A percentile compares a stretch with the other conserved stretches of the same genome.
Evolutionary conservation across 2,797 vertebrate genomes (phyloP).

Genomic region (Helarctos malayanus): DNA sequence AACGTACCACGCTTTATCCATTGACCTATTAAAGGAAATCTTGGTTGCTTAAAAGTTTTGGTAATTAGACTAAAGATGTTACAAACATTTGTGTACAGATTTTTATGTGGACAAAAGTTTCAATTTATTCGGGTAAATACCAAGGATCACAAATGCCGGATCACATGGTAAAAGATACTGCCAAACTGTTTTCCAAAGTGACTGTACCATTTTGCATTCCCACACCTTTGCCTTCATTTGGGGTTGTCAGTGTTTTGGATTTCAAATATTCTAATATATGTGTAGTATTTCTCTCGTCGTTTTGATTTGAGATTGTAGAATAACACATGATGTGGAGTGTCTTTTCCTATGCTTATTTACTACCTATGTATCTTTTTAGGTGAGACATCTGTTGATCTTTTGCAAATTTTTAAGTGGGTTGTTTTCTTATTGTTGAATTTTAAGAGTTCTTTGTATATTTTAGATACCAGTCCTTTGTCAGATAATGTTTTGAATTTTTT

Average conservation of each 20-base stretch:
- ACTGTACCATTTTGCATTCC: background rate
- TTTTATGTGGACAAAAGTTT: slow-evolving; percentile 40
- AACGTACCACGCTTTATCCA: background rate
- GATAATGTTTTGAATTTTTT: slow-evolving; percentile 26
- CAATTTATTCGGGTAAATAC: slow-evolving; percentile 12
- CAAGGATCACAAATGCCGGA: background rate
- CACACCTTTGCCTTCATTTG: background rate
- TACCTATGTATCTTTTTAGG: background rate
- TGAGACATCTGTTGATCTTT: background rate
- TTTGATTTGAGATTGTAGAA: background rate
- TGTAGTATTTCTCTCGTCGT: background rate
- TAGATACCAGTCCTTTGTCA: background rate
- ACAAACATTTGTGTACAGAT: background rate
- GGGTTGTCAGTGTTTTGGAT: background rate
- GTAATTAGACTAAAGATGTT: slow-evolving; percentile 13
- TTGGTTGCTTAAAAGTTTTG: slow-evolving; percentile 24
- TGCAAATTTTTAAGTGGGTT: background rate
- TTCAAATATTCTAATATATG: background rate
- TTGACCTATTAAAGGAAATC: background rate
- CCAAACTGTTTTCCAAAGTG: slow-evolving; percentile 3
- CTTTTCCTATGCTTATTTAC: slow-evolving; percentile 28
- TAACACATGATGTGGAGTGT: background rate
- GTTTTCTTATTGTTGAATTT: slow-evolving; percentile 47
- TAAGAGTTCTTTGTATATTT: slow-evolving; percentile 15
- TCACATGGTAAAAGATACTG: slow-evolving; percentile 39